Conservation (phyloP, 92 coral and sea anemone species). For the Palythoa heliodiscus region DNA sequence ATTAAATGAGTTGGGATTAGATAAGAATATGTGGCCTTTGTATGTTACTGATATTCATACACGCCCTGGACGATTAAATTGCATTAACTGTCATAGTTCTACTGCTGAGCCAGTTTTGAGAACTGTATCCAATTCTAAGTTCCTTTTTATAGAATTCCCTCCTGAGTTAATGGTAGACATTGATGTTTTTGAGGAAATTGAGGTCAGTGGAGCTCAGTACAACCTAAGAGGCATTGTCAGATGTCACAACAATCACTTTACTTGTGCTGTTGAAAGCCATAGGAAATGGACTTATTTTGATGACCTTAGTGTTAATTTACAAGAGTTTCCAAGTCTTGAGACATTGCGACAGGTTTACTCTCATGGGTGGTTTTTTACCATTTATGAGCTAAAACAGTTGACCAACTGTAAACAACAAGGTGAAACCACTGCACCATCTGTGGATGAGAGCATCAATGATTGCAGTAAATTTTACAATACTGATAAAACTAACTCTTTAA, state of each 20-base stretch:
- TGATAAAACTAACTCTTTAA: too few relatives aligned
- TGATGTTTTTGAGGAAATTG: slow-evolving; percentile 47
- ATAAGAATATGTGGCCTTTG: slow-evolving; percentile 46
- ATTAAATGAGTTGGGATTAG: slow-evolving; percentile 49
- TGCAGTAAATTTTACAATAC: too few relatives aligned
- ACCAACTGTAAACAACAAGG: too few relatives aligned
- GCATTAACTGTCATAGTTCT: background rate
- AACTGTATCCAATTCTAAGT: slow-evolving; percentile 14
- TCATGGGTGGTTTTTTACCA: slow-evolving; percentile 1
- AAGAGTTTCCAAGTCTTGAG: background rate
- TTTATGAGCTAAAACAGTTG: background rate
- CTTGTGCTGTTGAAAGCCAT: slow-evolving; percentile 43
- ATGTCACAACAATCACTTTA: slow-evolving; percentile 58
- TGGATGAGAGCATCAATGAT: too few relatives aligned
- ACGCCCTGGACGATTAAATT: slow-evolving; percentile 42
- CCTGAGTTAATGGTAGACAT: slow-evolving; percentile 48
- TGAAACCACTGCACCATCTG: too few relatives aligned
- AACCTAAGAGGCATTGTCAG: slow-evolving; percentile 53
- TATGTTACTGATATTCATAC: slow-evolving; percentile 46
- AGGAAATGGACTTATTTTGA: slow-evolving; percentile 5
- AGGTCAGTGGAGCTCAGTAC: slow-evolving; percentile 45
- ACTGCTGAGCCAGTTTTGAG: slow-evolving; percentile 2
- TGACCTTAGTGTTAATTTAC: background rate
- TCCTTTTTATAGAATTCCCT: slow-evolving; percentile 50
- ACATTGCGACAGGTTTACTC: background rate